Evolutionary conservation across 2,113 vertebrate species (phyloP).

Genomic region (Brachypodius melanocephalos): DNA sequence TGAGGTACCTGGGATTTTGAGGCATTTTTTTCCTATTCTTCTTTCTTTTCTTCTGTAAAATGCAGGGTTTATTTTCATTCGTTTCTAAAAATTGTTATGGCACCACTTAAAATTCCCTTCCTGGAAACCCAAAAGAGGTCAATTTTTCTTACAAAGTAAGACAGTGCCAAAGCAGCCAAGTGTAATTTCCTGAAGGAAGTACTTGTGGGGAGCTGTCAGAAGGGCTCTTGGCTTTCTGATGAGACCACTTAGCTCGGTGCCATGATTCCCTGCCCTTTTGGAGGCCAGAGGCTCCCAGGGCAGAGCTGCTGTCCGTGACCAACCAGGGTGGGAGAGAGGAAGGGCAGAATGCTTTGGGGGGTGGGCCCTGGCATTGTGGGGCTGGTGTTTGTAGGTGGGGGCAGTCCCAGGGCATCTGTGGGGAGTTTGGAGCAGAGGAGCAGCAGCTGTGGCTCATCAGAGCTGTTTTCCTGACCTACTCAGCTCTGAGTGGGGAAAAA

Average conservation of each 20-base stretch:
- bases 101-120: background rate
- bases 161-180: background rate
- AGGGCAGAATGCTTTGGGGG: rapidly evolving
- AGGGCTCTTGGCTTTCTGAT: background rate
- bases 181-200: conserved; percentile 9
- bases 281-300: background rate
- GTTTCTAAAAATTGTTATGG: background rate
- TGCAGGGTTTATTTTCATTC: background rate
- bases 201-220: background rate
- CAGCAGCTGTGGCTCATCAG: background rate
- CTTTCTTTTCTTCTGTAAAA: background rate
- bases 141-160: background rate
- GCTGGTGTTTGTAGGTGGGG: background rate
- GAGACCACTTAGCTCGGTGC: background rate
- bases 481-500: background rate
- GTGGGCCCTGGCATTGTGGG: background rate
- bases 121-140: background rate
- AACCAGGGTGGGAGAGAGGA: background rate
- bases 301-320: background rate
- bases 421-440: background rate
- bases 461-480: background rate
- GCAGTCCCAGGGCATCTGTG: background rate
- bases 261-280: background rate
- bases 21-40: rapidly evolving
- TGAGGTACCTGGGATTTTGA: background rate